These are phyloP conservation scores for Sciurus vulgaris DNA, from an alignment of 2,797 vertebrate genomes.

Conservation along the genomic window DNA sequence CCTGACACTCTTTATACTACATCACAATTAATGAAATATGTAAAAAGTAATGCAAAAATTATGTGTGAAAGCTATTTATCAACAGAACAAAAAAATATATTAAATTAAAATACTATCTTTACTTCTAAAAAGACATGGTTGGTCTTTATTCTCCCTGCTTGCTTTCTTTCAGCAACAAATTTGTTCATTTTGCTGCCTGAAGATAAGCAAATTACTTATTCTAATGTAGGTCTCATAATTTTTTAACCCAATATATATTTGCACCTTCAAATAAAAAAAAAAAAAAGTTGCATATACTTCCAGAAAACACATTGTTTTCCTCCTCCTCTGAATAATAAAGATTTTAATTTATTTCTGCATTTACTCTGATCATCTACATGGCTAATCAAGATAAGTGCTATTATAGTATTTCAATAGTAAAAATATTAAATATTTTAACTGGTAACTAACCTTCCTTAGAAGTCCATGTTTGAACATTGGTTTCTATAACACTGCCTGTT, in stretches of 20 bases:
- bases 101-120: slow-evolving; percentile 28
- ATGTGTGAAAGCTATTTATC: neutral
- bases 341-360: slow-evolving; percentile 45
- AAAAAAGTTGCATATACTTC: neutral
- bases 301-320: slow-evolving; percentile 50
- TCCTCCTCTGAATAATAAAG: slow-evolving; percentile 51
- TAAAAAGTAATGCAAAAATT: slow-evolving; percentile 37
- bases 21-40: slow-evolving; percentile 28
- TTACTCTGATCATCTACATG: slow-evolving; percentile 35
- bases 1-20: neutral
- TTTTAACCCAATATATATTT: neutral
- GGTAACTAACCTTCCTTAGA: slow-evolving; percentile 91
- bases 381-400: neutral
- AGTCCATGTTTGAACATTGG: slow-evolving; percentile 87
- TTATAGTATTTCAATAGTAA: neutral
- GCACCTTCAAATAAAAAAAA: slow-evolving; percentile 43
- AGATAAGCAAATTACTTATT: slow-evolving; percentile 17
- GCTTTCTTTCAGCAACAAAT: neutral
- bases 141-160: neutral
- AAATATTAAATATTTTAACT: neutral
- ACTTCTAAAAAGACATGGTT: neutral
- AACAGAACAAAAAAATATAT: slow-evolving; percentile 37
- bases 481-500: slow-evolving; percentile 89
- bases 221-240: neutral
- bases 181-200: neutral